phyloP scores from a whole-genome alignment of 1,140 invertebrate species.

The Ceratina calcarata region DNA sequence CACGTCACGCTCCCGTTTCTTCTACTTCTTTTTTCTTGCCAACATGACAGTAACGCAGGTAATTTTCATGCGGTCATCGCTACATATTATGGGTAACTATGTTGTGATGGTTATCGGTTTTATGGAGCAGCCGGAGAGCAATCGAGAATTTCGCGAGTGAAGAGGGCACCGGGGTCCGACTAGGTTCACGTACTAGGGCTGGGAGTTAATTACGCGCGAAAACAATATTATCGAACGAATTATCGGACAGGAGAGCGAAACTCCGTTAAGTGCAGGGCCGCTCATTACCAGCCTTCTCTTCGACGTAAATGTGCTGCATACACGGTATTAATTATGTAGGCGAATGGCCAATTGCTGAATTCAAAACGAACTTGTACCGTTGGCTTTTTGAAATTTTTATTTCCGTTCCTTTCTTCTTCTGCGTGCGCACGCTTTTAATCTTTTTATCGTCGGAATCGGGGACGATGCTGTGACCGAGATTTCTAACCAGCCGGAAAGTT shows the following conservation, averaged over 20 bases:
- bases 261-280: constrained; percentile 56
- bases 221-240: constrained; percentile 69
- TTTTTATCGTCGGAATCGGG: neutral
- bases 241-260: constrained; percentile 61
- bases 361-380: constrained; percentile 17
- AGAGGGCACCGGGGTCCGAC: neutral
- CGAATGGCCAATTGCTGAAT: constrained; percentile 43
- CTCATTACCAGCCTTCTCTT: constrained; percentile 36
- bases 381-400: constrained; percentile 14
- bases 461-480: constrained; percentile 19
- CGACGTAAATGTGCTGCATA: constrained; percentile 44
- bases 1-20: neutral
- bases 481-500: neutral
- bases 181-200: constrained; percentile 29
- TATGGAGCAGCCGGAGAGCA: constrained; percentile 36
- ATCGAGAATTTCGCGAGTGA: constrained; percentile 55
- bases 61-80: constrained; percentile 41
- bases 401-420: neutral
- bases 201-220: constrained; percentile 66
- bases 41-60: neutral
- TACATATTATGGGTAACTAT: neutral
- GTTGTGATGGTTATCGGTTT: constrained; percentile 55
- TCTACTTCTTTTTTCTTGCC: neutral
- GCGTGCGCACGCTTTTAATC: neutral
- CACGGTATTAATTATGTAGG: constrained; percentile 55